Evolutionary conservation across 35 echinoderm and acorn worm genomes (phyloP).

Genomic region (Chiridota heheva): DNA sequence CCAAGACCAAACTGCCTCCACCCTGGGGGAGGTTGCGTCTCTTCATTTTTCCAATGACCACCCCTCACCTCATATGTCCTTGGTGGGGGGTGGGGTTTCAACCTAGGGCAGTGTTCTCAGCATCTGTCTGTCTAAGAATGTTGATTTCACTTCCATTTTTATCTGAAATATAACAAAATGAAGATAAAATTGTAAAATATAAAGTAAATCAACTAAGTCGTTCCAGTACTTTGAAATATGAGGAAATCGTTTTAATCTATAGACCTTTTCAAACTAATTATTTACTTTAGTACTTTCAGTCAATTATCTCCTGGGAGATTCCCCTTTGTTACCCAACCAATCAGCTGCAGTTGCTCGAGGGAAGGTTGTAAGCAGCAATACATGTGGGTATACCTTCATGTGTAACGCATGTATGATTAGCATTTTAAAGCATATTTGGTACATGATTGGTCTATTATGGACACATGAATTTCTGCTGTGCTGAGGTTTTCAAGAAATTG

Average conservation of each 20-base stretch:
- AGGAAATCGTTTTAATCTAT: background rate
- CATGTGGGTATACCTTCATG: no score
- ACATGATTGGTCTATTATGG: no score
- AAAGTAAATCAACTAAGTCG: no score
- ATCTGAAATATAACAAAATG: slow-evolving; percentile 35
- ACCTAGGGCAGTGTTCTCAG: slow-evolving; percentile 51
- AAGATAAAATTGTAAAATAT: background rate
- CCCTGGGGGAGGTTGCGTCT: slow-evolving; percentile 47
- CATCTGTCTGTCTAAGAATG: slow-evolving; percentile 62
- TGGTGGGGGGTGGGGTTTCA: slow-evolving; percentile 59
- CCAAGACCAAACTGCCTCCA: slow-evolving; percentile 79
- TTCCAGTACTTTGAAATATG: no score
- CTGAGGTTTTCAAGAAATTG: background rate
- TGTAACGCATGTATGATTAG: no score
- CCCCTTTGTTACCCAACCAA: no score
- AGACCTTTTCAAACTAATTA: background rate
- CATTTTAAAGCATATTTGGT: background rate
- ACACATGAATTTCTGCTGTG: background rate
- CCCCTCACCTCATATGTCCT: slow-evolving; percentile 66
- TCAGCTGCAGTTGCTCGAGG: no score
- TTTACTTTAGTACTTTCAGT: background rate
- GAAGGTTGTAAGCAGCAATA: no score
- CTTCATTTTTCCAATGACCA: slow-evolving; percentile 60
- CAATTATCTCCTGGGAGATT: background rate
- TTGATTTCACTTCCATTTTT: slow-evolving; percentile 66